Evolutionary conservation across 2,888 invertebrate genomes (phyloP).

Genomic region (Philaethria dido): DNA sequence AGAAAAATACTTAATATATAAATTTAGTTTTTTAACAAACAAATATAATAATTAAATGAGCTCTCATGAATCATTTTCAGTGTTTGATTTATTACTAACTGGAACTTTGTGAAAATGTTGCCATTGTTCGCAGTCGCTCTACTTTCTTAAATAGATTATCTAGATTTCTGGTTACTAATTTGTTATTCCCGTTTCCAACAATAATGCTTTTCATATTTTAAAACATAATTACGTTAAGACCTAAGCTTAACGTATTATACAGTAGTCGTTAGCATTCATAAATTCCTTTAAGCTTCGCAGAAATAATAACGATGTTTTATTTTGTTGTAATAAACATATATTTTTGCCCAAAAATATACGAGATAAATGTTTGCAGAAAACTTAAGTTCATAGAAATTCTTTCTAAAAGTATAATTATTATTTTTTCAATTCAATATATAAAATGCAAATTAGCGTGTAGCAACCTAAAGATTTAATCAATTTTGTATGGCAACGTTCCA

Average conservation of each 20-base stretch:
- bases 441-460: not conserved
- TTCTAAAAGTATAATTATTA: too few relatives aligned
- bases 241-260: conserved; percentile 11
- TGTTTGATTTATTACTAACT: conserved; percentile 23
- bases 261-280: conserved; percentile 9
- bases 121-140: conserved; percentile 24
- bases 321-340: conserved; percentile 2
- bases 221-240: conserved; percentile 13
- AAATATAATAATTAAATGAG: conserved; percentile 15
- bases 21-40: conserved; percentile 7
- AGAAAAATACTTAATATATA: not conserved
- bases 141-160: conserved; percentile 24
- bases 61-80: conserved; percentile 19
- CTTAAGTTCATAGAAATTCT: too few relatives aligned
- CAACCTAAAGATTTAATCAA: too few relatives aligned
- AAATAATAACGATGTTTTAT: not conserved
- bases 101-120: conserved; percentile 21
- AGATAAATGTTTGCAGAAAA: too few relatives aligned
- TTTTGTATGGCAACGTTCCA: too few relatives aligned
- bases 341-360: too few relatives aligned
- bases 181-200: conserved; percentile 17
- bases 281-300: conserved; percentile 5
- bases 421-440: too few relatives aligned
- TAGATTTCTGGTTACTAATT: conserved; percentile 22
- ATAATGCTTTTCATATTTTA: conserved; percentile 14